Base-by-base conservation (phyloP, 2,797 vertebrate genomes). In the Florisuga fusca region DNA sequence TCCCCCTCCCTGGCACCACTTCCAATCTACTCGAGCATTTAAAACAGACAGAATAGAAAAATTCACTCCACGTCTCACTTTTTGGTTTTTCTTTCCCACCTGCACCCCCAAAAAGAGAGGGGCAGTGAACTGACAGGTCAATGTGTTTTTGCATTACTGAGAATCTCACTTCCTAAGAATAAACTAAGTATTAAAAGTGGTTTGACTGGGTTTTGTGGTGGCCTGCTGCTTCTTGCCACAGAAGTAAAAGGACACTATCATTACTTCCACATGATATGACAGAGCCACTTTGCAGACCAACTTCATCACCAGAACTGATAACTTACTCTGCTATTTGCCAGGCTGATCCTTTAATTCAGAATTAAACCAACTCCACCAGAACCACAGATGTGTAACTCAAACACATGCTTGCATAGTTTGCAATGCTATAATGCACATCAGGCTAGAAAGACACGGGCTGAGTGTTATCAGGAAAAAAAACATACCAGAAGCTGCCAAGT, bases 401-500 rank as follows among this genome's bases (percentile, higher is more conserved):
- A 69, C 48, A 84, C 27, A 59, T 1, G 31, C 63, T 18, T 55
- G 36, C 69, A 29, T 3, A 76, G 84, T 41, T 59, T 41, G 43
- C 43, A 83, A 36, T 15, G 57, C 79, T 87, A 7, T 33, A 58
- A 38, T 23, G 29, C 26, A 71, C 5, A 12, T 59, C 80, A 89
- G 43, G 51, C 54, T 78, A 31, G 80, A 34, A 69, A 93, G 54
- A 72, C 66, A 93, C 2, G 69, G 34, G 46, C 22, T 83, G 27
- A 69, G 62, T 0, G 9, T 95, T 97, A 97, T 98, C 97, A 87
- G 89, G 55, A 36, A 34, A 59, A 80, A 82, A 74, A 31, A 41
- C 93, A 97, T 72, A 79, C 59, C 85, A 75, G 50, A 58, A 54
- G 46, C 50, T 94, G 86, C 74, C 75, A 66, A 84, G 25, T 2